Evolutionary conservation across 2,888 invertebrate genomes (phyloP).

Genomic region (Liopterus haemorrhoidalis): DNA sequence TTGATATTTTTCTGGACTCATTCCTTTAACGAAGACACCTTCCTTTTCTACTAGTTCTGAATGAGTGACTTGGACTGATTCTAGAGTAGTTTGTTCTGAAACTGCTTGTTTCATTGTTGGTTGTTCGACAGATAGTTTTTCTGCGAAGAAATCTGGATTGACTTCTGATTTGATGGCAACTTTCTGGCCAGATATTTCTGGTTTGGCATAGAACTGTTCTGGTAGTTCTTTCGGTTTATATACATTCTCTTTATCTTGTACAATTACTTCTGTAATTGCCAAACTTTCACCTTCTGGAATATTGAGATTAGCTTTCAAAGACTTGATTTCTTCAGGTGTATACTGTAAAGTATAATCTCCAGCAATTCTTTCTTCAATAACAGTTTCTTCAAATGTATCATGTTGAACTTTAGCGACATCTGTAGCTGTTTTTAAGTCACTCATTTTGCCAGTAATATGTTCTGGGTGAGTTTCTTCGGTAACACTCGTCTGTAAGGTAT

Average conservation of each 20-base stretch:
- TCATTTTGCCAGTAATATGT: constrained; percentile 40
- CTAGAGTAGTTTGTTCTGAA: constrained; percentile 47
- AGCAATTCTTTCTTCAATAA: constrained; percentile 48
- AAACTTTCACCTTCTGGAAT: constrained; percentile 47
- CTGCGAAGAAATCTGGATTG: constrained; percentile 44
- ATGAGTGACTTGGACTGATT: constrained; percentile 53
- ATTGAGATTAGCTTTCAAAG: constrained; percentile 44
- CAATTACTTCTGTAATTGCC: constrained; percentile 47
- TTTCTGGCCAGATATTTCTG: constrained; percentile 45
- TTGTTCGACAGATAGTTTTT: constrained; percentile 35
- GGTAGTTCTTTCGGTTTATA: constrained; percentile 42
- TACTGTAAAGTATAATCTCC: constrained; percentile 52
- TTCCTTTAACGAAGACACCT: constrained; percentile 38
- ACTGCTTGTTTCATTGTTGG: constrained; percentile 47
- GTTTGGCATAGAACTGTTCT: constrained; percentile 44
- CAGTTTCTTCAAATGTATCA: constrained; percentile 46
- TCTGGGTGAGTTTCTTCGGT: constrained; percentile 46
- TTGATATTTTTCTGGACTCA: constrained; percentile 40
- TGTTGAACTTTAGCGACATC: constrained; percentile 46
- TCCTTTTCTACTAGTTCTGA: constrained; percentile 49
- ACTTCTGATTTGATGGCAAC: constrained; percentile 49
- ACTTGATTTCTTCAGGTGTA: constrained; percentile 41
- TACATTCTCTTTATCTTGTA: constrained; percentile 49
- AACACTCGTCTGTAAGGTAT: constrained; percentile 51
- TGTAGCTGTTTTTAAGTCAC: constrained; percentile 40